phyloP scores from a whole-genome alignment of 2,888 invertebrate genomes.

The Rhynchonema sp. region DNA sequence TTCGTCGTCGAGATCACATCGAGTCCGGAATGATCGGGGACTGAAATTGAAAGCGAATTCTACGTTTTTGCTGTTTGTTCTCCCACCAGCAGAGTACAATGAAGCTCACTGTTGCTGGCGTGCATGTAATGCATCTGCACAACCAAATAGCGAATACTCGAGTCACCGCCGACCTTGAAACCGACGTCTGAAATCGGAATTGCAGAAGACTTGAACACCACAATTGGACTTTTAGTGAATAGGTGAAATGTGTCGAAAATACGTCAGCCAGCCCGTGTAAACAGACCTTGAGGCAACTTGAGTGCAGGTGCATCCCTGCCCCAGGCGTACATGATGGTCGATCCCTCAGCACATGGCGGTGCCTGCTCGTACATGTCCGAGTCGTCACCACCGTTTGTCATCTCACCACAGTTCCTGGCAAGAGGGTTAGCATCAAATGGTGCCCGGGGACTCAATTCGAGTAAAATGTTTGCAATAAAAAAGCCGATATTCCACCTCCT shows the following conservation, averaged over 20 bases:
- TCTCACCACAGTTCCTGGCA: conserved; percentile 72
- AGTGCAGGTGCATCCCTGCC: conserved; percentile 70
- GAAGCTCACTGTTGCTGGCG: conserved; percentile 9
- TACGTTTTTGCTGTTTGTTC: no score
- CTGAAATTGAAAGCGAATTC: no score
- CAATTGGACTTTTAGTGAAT: no score
- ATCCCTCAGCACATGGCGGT: conserved; percentile 51
- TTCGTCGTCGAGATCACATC: conserved; percentile 6
- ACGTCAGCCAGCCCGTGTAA: no score
- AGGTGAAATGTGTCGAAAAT: no score
- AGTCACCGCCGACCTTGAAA: conserved; percentile 66
- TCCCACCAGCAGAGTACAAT: background rate
- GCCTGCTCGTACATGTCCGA: conserved; percentile 32
- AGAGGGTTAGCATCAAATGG: background rate
- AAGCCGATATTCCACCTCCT: no score
- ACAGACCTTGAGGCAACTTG: conserved; percentile 50
- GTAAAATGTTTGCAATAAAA: no score
- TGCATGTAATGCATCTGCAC: conserved; percentile 67
- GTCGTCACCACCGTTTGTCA: conserved; percentile 38
- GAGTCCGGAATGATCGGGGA: conserved; percentile 2
- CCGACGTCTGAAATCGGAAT: conserved; percentile 45
- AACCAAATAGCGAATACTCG: conserved; percentile 66
- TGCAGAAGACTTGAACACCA: no score
- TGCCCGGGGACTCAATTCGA: no score
- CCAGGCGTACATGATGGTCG: conserved; percentile 65